Evolutionary conservation across 2,888 invertebrate genomes (phyloP), one percentile per base, ranked within the genome.

Genomic region (Lymantria monacha): DNA sequence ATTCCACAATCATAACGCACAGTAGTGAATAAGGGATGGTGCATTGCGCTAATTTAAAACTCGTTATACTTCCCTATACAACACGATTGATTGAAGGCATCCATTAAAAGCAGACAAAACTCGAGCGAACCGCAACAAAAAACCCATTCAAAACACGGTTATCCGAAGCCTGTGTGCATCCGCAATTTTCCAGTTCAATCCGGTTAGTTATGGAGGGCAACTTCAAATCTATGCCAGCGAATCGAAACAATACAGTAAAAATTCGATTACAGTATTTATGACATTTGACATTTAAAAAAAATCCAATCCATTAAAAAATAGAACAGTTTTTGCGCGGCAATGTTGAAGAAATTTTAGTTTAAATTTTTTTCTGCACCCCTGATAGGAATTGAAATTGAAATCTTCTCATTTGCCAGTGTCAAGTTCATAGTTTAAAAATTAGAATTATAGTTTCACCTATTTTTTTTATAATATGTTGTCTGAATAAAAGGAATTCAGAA

Each of bases 101-200:
- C 14, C 41, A 41, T 42, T 30, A 42, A 42, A 30, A 30, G n/a
- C 30, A 22, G 10, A n/a, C 42, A 22, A 42, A 3, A 15, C n/a
- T 11, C 10, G 30, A 30, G 43, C 30, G 36, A 15, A 48, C 12
- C 14, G 36, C 33, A 12, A 46, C 14, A 41, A 51, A n/a, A 52
- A 56, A 55, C 15, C 45, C 22, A 50, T 52, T 54, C 13, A 41
- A 44, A 46, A 42, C 10, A 41, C 22, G 42, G 22, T 44, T 50
- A 46, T 30, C 22, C 33, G 44, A 36, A 5, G 22, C 22, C 22
- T 43, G 47, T 41, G 42, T 30, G 46, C 49, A 48, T 59, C 44
- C 51, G 45, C 45, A 53, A 66, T 66, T 62, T 59, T 52, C 59
- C 53, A 46, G 31, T 10, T 44, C 51, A 46, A 50, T 49, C 53